These are phyloP conservation scores for Heliconius ethilla DNA, from an alignment of 2,888 invertebrate genomes.

Conservation along the genomic window DNA sequence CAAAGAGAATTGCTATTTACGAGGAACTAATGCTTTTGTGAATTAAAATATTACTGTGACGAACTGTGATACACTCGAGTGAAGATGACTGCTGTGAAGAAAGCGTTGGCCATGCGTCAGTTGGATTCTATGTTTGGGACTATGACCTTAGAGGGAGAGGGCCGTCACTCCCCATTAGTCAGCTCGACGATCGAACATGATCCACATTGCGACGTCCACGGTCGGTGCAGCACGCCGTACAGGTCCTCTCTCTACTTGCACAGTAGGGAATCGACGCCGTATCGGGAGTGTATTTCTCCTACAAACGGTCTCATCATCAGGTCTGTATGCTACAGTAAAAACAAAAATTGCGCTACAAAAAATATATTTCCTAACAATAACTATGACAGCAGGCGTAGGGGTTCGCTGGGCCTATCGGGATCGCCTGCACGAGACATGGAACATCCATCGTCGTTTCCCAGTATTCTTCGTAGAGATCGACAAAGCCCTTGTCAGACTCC, in stretches of 20 bases:
- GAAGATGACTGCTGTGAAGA: conserved; percentile 81
- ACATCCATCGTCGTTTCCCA: conserved; percentile 88
- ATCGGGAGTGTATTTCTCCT: conserved; percentile 76
- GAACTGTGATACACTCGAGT: conserved; percentile 51
- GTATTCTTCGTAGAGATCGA: conserved; percentile 84
- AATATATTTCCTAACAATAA: conserved; percentile 28
- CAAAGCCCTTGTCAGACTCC: conserved; percentile 76
- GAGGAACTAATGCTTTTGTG: conserved; percentile 51
- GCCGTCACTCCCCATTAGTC: conserved; percentile 71
- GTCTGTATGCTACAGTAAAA: conserved; percentile 54
- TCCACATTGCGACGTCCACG: conserved; percentile 88
- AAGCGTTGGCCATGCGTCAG: conserved; percentile 86
- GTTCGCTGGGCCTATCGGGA: conserved; percentile 82
- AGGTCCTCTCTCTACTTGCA: conserved; percentile 75
- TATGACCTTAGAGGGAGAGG: conserved; percentile 82
- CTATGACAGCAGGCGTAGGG: conserved; percentile 76
- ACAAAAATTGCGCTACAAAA: conserved; percentile 16
- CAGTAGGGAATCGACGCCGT: conserved; percentile 77
- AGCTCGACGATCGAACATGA: conserved; percentile 81
- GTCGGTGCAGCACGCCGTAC: conserved; percentile 75
- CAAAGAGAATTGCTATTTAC: conserved; percentile 37
- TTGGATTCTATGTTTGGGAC: conserved; percentile 87
- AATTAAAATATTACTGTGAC: conserved; percentile 53
- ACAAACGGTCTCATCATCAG: conserved; percentile 76
- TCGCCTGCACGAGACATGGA: conserved; percentile 83